Base-by-base conservation (phyloP, 2,113 vertebrate genomes). In the Hylia prasina region DNA sequence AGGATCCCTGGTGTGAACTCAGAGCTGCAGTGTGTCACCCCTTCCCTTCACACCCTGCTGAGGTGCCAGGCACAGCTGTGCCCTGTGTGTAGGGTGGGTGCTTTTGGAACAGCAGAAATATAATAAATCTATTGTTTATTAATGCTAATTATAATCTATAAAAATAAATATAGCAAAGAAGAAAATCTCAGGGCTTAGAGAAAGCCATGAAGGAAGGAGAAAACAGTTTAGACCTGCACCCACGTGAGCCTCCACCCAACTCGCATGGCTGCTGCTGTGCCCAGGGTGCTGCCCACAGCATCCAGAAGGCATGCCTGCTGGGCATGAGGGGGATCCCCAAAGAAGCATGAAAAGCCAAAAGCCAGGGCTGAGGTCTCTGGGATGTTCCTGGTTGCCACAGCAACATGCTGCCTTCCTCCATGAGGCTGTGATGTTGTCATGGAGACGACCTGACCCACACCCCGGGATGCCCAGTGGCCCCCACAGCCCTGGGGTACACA, bases 21-120 rank as follows among this genome's bases (percentile, higher is more conserved):
- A 15, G 40, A 15, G 30, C 44, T 7, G 2, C 1, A 5, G 15
- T 4, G 16, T 15, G 2, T 20, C 25, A 1, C 16, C 25, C 15
- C 15, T 23, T 48, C 24, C n/a, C 6, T 0, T 24, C 42, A 2
- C 24, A 7, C 16, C 22, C 11, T 2, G 1, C 2, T 23, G 5
- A 15, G 39, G 28, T 10, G 14, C 5, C 13, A 5, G 60, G 39
- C 65, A 45, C 82, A 63, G 70, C 56, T 37, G 57, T 23, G 16
- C 13, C 48, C 12, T 1, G 0, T 9, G 18, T 16, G 24, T 10
- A 5, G 25, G 23, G 28, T 42, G 35, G 40, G 21, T 28, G 31
- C 35, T 76, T 76, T 54, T 42, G 40, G 79, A 42, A 76, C n/a
- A 61, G 35, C 25, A 69, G 70, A 82, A 82, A 48, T 42, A 31